phyloP scores from a whole-genome alignment of 1,140 invertebrate species.

The Zaprionus camerounensis region DNA sequence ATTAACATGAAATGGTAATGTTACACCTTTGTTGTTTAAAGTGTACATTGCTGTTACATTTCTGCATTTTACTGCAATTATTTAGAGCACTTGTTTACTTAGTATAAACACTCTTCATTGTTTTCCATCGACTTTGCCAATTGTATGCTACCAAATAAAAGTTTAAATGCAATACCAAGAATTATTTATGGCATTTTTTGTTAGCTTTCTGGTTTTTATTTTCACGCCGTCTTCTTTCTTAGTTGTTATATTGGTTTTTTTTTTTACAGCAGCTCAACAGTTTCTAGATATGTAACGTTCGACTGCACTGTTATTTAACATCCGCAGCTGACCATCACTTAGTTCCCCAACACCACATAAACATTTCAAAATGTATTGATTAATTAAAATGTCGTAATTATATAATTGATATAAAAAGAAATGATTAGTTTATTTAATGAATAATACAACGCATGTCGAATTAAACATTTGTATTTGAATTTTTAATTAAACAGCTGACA shows the following conservation, averaged over 20 bases:
- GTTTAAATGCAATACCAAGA: neutral
- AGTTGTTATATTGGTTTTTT: slow-evolving; percentile 5
- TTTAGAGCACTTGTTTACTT: neutral
- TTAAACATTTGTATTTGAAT: no score
- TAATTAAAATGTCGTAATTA: no score
- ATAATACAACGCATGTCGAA: no score
- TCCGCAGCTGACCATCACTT: neutral
- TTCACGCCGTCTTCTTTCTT: neutral
- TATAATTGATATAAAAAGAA: no score
- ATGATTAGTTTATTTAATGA: no score
- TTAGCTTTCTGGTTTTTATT: neutral
- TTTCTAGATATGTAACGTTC: neutral
- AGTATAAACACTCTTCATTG: neutral
- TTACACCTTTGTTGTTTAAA: neutral
- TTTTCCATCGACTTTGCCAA: neutral
- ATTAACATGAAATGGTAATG: neutral
- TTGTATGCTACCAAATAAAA: neutral
- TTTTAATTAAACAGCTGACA: no score
- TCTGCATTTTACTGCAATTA: neutral
- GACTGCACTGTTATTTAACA: neutral
- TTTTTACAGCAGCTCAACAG: slow-evolving; percentile 1
- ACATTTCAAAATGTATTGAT: no score
- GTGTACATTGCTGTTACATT: slow-evolving; percentile 8
- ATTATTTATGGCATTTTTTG: neutral
- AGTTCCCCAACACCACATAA: no score